Evolutionary conservation across 2,113 vertebrate genomes (phyloP).

Genomic region (Dicentrarchus labrax): DNA sequence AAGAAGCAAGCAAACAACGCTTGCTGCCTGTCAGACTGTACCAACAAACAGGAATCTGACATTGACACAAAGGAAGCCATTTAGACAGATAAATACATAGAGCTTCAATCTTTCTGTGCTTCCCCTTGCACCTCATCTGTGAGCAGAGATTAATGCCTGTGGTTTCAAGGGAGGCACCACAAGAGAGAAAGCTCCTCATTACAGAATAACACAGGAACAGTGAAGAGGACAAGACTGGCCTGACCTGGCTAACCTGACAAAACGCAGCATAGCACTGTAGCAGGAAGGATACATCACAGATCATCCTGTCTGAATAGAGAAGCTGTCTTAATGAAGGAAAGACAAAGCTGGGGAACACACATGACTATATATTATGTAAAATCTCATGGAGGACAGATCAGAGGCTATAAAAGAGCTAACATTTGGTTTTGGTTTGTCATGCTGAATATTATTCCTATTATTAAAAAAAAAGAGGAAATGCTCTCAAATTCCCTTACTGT

Average conservation of each 20-base stretch:
- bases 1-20: slow-evolving; percentile 22
- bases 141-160: slow-evolving; percentile 41
- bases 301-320: slow-evolving; percentile 9
- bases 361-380: background rate
- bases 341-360: background rate
- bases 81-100: slow-evolving; percentile 29
- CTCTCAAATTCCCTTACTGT: background rate
- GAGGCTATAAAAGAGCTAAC: background rate
- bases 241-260: slow-evolving; percentile 12
- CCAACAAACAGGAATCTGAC: slow-evolving; percentile 4
- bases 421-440: background rate
- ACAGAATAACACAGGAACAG: slow-evolving; percentile 19
- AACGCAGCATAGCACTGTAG: slow-evolving; percentile 28
- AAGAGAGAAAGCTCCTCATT: slow-evolving; percentile 50
- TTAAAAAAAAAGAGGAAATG: background rate
- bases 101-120: slow-evolving; percentile 5
- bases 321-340: background rate
- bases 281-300: background rate
- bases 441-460: background rate
- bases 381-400: background rate
- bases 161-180: slow-evolving; percentile 16
- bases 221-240: background rate
- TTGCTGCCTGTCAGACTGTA: background rate
- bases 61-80: slow-evolving; percentile 28
- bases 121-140: slow-evolving; percentile 12